Base-by-base conservation (phyloP, 2,797 vertebrate species). In the Anableps anableps region DNA sequence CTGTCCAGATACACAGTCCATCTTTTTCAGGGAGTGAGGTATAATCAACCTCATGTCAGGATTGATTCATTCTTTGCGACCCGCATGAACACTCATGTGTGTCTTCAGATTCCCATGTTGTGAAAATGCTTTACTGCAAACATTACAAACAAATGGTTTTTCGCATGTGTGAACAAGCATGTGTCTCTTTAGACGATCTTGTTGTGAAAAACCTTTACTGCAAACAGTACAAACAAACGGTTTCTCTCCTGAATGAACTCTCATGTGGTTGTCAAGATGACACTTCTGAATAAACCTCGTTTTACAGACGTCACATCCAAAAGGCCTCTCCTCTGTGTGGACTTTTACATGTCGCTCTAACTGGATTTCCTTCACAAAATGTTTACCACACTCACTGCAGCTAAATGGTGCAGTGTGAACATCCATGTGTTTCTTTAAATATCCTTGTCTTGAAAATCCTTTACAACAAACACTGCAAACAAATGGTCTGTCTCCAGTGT, bases 391-490 rank as follows among this genome's bases (percentile, higher is more conserved):
- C 17, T 36, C 62, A 23, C 3, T 66, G 29, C 62, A 66, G 62
- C 34, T 66, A 66, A 66, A 66, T 10, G 62, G 34, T 66, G 62
- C 62, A 1, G 62, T 66, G 62, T 66, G 62, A 66, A 38, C 34
- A 66, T 66, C 62, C 62, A 66, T 66, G 21, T 66, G 62, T 66
- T 66, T 66, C 29, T 66, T 66, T 31, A 66, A 31, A 66, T 66
- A 66, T 4, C 62, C 62, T 23, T 66, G 62, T 38, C 62, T 34
- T 38, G 62, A 66, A 66, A 66, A 66, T 66, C 34, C 62, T 38
- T 66, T 66, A 64, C 62, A 64, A 7, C 62, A 64, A 64, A 64
- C 62, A 64, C 62, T 64, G 3, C 62, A 64, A 36, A 36, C 17
- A 36, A 36, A 64, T 4, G 62, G 62, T 36, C 17, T 36, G 8